A percentile compares a stretch with the other conserved stretches of the same genome.
Conservation (phyloP, 2,113 vertebrate species). For the Dipodomys merriami region DNA sequence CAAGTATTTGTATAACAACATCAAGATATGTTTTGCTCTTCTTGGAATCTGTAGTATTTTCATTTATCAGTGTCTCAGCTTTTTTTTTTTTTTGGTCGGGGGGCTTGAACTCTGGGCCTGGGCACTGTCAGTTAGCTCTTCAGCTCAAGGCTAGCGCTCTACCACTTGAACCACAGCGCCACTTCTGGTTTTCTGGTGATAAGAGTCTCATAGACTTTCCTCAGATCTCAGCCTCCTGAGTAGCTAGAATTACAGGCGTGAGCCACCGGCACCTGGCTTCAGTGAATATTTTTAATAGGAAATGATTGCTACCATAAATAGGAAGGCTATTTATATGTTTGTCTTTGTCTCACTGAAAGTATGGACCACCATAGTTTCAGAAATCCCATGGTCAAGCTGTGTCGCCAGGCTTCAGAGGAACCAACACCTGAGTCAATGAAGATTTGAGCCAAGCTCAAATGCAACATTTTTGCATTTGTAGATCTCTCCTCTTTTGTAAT, state of each 20-base stretch:
- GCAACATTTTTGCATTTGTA: neutral
- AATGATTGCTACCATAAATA: neutral
- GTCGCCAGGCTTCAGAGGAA: neutral
- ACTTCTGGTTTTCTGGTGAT: too few relatives aligned
- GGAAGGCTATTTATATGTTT: neutral
- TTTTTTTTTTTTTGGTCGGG: too few relatives aligned
- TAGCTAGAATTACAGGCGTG: too few relatives aligned
- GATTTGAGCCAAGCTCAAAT: rapidly evolving
- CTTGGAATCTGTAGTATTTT: neutral
- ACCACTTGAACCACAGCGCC: too few relatives aligned
- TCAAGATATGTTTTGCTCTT: neutral
- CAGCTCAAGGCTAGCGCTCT: too few relatives aligned
- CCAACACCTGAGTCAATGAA: too few relatives aligned
- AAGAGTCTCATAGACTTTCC: too few relatives aligned
- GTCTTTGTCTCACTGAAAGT: neutral
- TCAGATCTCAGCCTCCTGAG: too few relatives aligned
- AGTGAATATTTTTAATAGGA: neutral
- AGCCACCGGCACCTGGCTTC: too few relatives aligned
- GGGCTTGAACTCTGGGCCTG: too few relatives aligned
- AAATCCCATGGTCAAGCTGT: neutral
- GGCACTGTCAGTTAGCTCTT: too few relatives aligned
- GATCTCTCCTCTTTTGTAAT: too few relatives aligned
- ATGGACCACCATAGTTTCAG: neutral
- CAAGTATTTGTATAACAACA: neutral
- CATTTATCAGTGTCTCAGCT: neutral